A percentile compares a stretch with the other conserved stretches of the same genome.
Evolutionary conservation across 2,113 vertebrate genomes (phyloP).

Genomic region (Daphoenositta chrysoptera): DNA sequence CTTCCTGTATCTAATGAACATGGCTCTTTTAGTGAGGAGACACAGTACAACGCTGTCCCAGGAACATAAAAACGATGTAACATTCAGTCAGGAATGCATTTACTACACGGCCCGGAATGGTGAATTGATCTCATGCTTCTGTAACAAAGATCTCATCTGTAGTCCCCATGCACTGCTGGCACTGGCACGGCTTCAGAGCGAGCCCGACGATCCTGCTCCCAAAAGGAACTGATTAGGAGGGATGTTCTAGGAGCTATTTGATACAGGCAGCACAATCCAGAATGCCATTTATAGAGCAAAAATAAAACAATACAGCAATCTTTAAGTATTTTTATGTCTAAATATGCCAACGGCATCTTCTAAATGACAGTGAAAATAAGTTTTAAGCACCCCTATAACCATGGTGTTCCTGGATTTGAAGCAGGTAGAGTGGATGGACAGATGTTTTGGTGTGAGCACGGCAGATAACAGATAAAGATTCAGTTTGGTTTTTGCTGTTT

Average conservation of each 20-base stretch:
- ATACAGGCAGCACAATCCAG: background rate
- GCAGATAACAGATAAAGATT: background rate
- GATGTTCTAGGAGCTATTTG: constrained; percentile 15
- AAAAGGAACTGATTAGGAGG: constrained; percentile 26
- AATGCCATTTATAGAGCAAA: background rate
- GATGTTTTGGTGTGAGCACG: background rate
- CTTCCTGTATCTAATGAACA: constrained; percentile 62
- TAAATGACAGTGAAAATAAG: background rate
- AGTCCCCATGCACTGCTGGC: background rate
- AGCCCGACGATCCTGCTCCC: background rate
- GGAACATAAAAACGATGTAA: constrained; percentile 48
- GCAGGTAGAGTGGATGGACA: background rate
- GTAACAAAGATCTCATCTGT: constrained; percentile 59
- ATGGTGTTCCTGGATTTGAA: background rate
- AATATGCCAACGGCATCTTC: background rate
- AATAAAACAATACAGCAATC: background rate
- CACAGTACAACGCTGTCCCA: constrained; percentile 40
- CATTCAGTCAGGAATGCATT: constrained; percentile 51
- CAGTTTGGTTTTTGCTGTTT: background rate
- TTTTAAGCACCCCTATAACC: background rate
- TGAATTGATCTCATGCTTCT: constrained; percentile 44
- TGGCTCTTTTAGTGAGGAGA: constrained; percentile 30
- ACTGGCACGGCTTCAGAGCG: background rate
- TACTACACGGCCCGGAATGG: background rate
- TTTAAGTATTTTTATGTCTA: background rate